Evolutionary conservation across 2,113 vertebrate genomes (phyloP), one percentile per base, ranked within the genome.

Genomic region (Pteronura brasiliensis): DNA sequence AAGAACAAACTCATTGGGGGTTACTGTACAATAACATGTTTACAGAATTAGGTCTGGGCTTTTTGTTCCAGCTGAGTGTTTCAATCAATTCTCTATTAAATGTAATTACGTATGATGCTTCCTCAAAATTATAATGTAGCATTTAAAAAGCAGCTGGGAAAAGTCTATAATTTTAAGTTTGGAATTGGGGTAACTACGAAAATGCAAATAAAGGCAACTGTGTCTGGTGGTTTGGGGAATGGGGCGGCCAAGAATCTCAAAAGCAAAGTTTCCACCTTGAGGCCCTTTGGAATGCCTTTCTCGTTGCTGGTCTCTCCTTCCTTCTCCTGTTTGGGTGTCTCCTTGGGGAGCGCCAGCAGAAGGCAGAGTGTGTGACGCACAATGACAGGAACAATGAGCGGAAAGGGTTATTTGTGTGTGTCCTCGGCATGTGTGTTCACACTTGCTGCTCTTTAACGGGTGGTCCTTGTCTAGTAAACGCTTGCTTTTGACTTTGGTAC

Each of bases 11-110:
- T 98, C 98, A 98, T 98, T 95, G 98, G 98, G 98, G 98, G 99
- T 99, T 99, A 98, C 98, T 98, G 98, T 98, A 99, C 99, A 99
- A 98, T 98, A 98, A 98, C 98, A 98, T 98, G 99, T 98, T 99
- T 99, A 98, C 98, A 98, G 98, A 99, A 98, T 98, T 98, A 98
- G 98, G 98, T 97, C 98, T 98, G 98, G 96, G 98, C 97, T 98
- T 98, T 98, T 98, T 98, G 98, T 98, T 98, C 98, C 98, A 96
- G 97, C 98, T 98, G 98, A 98, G 98, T 98, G 98, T 98, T 99
- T 99, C 98, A 98, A 98, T 99, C 98, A 98, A 98, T 98, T 98
- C 98, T 98, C 95, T 99, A 98, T 98, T 98, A 99, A 99, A 98
- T 98, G 98, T 98, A 99, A 99, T 99, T 99, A 99, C 85, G 98